Percentiles rank a stretch among this genome's conserved stretches.
phyloP scores from a whole-genome alignment of 2,888 invertebrate species.

The Synanthedon vespiformis region DNA sequence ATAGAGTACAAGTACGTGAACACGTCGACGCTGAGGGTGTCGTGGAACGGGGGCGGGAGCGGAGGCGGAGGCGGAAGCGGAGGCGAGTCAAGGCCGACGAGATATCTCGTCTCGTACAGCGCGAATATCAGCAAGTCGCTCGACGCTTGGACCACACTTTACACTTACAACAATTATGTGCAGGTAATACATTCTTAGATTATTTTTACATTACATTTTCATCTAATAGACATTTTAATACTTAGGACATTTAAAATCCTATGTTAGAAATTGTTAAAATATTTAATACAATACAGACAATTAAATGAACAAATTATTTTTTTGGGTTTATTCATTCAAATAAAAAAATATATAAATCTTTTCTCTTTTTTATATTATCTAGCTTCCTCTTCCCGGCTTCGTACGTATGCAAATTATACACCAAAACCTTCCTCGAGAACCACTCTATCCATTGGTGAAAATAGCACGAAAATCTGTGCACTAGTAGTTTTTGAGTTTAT shows the following conservation, averaged over 20 bases:
- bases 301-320: too few species aligned
- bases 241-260: not conserved
- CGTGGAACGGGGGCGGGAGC: constrained; percentile 31
- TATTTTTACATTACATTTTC: too few species aligned
- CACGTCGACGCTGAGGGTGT: constrained; percentile 25
- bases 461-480: too few species aligned
- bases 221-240: not conserved
- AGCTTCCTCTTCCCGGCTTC: too few species aligned
- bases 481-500: too few species aligned
- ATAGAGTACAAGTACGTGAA: constrained; percentile 34
- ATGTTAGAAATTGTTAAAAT: not conserved
- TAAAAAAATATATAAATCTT: too few species aligned
- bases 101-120: constrained; percentile 64
- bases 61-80: constrained; percentile 13
- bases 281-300: too few species aligned
- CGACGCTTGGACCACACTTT: constrained; percentile 47
- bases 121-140: constrained; percentile 39
- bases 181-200: constrained; percentile 21
- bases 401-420: too few species aligned
- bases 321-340: too few species aligned
- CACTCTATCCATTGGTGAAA: too few species aligned
- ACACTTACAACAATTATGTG: constrained; percentile 33
- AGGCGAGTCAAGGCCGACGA: constrained; percentile 12
- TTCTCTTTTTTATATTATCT: too few species aligned
- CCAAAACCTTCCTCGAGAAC: too few species aligned